Evolutionary conservation across 2,797 vertebrate genomes (phyloP).

Genomic region (Sebastes itinus): DNA sequence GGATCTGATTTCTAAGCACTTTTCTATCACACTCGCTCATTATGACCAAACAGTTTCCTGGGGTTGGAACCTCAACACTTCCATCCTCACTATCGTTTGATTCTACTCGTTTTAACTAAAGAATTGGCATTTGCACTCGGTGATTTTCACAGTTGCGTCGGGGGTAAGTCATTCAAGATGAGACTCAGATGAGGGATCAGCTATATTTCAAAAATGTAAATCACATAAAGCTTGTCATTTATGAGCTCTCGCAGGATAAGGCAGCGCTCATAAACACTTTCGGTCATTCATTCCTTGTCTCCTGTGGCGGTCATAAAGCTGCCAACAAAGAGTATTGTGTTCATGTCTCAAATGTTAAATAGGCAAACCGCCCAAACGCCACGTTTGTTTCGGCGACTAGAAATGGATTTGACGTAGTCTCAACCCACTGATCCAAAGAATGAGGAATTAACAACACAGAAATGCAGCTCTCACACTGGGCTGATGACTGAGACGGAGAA

Average conservation of each 20-base stretch:
- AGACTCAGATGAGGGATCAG: constrained; percentile 5
- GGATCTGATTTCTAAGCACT: neutral
- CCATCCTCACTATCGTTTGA: neutral
- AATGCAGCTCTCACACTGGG: neutral
- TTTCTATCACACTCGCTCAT: neutral
- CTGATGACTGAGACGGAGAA: neutral
- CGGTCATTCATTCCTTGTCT: constrained; percentile 35
- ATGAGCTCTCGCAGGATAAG: constrained; percentile 47
- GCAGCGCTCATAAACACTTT: constrained; percentile 43
- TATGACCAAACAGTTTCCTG: neutral
- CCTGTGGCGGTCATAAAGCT: constrained; percentile 31
- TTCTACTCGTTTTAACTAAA: neutral
- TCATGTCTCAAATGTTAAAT: constrained; percentile 39
- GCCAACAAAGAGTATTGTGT: constrained; percentile 49
- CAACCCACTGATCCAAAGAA: constrained; percentile 2
- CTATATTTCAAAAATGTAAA: constrained; percentile 45
- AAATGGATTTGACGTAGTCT: neutral
- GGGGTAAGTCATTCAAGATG: constrained; percentile 16
- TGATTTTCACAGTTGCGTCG: constrained; percentile 3
- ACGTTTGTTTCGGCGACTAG: constrained; percentile 24
- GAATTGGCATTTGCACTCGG: neutral
- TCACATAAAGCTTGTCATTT: constrained; percentile 51
- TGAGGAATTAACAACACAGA: neutral
- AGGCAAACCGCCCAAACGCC: constrained; percentile 30
- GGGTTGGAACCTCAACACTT: neutral